phyloP scores from a whole-genome alignment of 2,888 invertebrate species.

The Andrena chrysosceles region DNA sequence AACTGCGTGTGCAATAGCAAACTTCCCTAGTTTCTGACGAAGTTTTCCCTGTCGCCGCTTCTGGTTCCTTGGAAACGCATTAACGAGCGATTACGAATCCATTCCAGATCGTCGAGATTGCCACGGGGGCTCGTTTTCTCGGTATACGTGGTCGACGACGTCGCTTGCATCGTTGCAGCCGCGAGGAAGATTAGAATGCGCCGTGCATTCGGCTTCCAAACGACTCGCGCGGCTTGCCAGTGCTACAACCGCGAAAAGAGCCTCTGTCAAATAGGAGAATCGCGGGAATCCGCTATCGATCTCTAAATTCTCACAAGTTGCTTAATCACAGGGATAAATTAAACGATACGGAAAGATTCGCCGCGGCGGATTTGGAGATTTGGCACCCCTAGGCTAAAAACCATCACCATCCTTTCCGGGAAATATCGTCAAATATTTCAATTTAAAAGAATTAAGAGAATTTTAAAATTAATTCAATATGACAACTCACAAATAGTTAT shows the following conservation, averaged over 20 bases:
- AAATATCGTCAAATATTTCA: too few species aligned
- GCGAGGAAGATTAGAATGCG: conserved; percentile 60
- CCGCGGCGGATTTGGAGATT: too few species aligned
- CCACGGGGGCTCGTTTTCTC: conserved; percentile 44
- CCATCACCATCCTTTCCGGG: too few species aligned
- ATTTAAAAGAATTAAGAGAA: too few species aligned
- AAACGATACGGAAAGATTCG: neutral
- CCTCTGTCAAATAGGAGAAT: neutral
- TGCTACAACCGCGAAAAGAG: neutral
- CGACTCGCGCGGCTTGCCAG: conserved; percentile 21
- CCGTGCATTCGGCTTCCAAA: conserved; percentile 38
- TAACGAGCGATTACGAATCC: conserved; percentile 58
- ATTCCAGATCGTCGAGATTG: conserved; percentile 48
- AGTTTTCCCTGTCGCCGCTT: neutral
- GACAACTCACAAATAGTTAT: too few species aligned
- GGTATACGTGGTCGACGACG: conserved; percentile 30
- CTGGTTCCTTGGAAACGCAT: conserved; percentile 35
- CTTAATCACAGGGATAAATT: neutral
- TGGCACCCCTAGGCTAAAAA: too few species aligned
- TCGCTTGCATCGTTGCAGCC: conserved; percentile 39
- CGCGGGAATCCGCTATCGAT: conserved; percentile 29
- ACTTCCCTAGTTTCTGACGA: neutral
- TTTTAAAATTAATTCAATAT: too few species aligned
- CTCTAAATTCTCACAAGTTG: neutral
- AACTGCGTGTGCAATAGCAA: neutral